These are phyloP conservation scores for Clusia tigrina DNA, from an alignment of 2,888 invertebrate genomes.

Conservation along the genomic window DNA sequence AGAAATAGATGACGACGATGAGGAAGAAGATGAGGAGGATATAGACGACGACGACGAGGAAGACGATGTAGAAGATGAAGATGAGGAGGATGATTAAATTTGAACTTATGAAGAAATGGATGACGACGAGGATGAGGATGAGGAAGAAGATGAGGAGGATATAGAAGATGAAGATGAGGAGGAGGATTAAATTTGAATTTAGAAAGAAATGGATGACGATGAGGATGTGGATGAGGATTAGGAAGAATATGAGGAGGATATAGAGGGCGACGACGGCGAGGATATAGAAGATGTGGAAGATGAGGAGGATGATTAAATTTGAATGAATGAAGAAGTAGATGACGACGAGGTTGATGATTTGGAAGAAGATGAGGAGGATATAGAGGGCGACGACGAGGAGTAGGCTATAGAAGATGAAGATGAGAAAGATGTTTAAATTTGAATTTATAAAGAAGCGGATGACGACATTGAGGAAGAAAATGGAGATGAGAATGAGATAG, in stretches of 20 bases:
- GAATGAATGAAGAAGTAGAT: conserved; percentile 39
- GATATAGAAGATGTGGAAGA: conserved; percentile 38
- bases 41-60: too few relatives aligned
- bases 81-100: too few relatives aligned
- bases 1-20: neutral
- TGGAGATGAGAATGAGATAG: conserved; percentile 32
- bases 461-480: conserved; percentile 39
- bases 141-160: neutral
- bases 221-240: neutral
- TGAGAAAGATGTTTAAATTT: conserved; percentile 34
- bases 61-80: too few relatives aligned
- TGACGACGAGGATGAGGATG: neutral
- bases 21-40: neutral
- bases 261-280: neutral
- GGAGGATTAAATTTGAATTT: too few relatives aligned
- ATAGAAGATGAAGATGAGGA: too few relatives aligned
- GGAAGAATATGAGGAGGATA: neutral
- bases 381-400: conserved; percentile 27
- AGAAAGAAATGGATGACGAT: too few relatives aligned
- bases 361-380: conserved; percentile 22
- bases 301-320: conserved; percentile 34
- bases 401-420: conserved; percentile 37
- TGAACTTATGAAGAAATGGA: too few relatives aligned
- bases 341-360: conserved; percentile 35
- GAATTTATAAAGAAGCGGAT: conserved; percentile 34